Percentiles rank a stretch among this genome's conserved stretches.
Conservation (phyloP, 1,140 invertebrate genomes). For the Glossosoma conforme region DNA sequence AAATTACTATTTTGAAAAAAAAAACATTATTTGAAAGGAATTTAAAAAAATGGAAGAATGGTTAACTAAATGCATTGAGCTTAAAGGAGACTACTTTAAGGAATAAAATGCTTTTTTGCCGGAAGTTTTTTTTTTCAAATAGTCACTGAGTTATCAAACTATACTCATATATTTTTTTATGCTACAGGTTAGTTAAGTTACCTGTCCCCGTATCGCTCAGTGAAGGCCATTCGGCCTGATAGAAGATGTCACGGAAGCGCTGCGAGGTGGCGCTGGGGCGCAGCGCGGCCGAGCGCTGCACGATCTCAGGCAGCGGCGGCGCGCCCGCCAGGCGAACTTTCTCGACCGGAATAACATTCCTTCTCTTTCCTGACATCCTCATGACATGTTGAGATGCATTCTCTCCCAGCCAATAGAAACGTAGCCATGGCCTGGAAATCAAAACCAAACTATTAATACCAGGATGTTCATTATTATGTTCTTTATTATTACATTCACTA, state of each 20-base stretch:
- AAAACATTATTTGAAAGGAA: background rate
- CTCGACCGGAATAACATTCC: conserved; percentile 15
- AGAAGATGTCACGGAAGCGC: conserved; percentile 24
- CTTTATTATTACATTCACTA: too few relatives aligned
- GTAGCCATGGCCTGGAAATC: too few relatives aligned
- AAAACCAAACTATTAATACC: too few relatives aligned
- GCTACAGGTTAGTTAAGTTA: too few relatives aligned
- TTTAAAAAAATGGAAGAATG: background rate
- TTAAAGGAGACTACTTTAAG: background rate
- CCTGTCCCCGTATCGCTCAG: conserved; percentile 29
- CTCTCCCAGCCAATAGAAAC: too few relatives aligned
- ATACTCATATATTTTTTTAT: too few relatives aligned
- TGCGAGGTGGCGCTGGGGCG: conserved; percentile 23
- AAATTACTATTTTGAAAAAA: too few relatives aligned
- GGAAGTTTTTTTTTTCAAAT: background rate
- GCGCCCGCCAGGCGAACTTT: conserved; percentile 9
- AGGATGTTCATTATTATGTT: too few relatives aligned
- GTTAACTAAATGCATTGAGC: background rate
- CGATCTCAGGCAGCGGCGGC: conserved; percentile 22
- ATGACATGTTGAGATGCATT: too few relatives aligned
- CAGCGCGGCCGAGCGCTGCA: conserved; percentile 10
- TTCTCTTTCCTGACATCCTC: conserved; percentile 24
- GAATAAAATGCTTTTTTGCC: background rate
- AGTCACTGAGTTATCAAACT: background rate
- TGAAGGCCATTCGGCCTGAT: conserved; percentile 25